Evolutionary conservation across 2,797 vertebrate genomes (phyloP), one percentile per base, ranked within the genome.

Genomic region (Lophotriccus pileatus): DNA sequence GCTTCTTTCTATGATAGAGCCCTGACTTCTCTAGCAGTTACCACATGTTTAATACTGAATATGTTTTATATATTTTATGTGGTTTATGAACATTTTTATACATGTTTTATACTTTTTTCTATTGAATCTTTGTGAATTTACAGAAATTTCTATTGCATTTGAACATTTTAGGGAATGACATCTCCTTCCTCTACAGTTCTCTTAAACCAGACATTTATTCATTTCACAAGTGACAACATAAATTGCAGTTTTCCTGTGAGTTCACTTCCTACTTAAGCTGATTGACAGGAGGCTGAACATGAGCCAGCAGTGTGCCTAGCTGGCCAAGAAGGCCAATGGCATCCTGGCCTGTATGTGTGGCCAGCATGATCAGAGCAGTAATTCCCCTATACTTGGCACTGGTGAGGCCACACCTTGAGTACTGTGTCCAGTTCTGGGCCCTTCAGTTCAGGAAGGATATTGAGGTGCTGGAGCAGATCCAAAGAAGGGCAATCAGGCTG

Each of bases 1-100:
- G 0, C 23, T 63, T 77, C 41, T 62, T 59, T 59, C 34, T 44
- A 0, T 55, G 37, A 0, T 55, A 34, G 6, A 58, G 2, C 2
- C 8, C 24, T 58, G 28, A 56, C 20, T 68, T 82, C 37, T 28
- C 1, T 41, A 86, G 17, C 4, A 52, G 27, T 62, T 78, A 17
- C 17, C 34, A 49, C 5, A 6, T n/a, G 4, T 32, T 83, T 86
- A 47, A 17, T 47, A 68, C 1, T 24, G 2, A 55, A 55, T 55
- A 55, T 36, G 3, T 20, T 55, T 68, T 24, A n/a, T 20, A 14
- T 17, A 19, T 10, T 69, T 75, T 55, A 82, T 43, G 15, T 62
- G 11, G 9, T 62, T 55, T 18, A 68, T 53, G 14, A 43, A 63
- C 37, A 41, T 41, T 39, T 58, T 39, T 41, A 39, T 60, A 37